Evolutionary conservation across 1,140 invertebrate genomes (phyloP).

Genomic region (Neuroterus valhalla): DNA sequence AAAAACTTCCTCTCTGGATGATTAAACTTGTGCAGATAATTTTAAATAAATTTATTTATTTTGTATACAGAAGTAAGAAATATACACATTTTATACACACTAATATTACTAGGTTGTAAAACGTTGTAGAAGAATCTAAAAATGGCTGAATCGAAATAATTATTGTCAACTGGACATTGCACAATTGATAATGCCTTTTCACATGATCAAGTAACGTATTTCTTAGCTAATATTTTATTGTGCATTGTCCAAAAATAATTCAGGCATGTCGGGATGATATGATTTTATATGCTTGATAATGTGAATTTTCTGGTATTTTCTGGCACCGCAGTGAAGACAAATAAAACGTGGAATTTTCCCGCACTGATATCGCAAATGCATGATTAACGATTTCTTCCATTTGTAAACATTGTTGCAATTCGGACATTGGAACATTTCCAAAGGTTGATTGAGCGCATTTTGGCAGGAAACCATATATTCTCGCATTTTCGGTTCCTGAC

Average conservation of each 20-base stretch:
- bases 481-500: not conserved
- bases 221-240: conserved; percentile 2
- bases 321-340: conserved; percentile 69
- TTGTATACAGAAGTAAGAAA: not conserved
- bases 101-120: not conserved
- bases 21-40: not conserved
- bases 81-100: not conserved
- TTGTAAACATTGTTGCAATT: conserved; percentile 76
- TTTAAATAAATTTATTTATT: conserved; percentile 18
- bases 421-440: conserved; percentile 69
- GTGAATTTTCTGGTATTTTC: conserved; percentile 55
- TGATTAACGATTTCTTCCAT: conserved; percentile 76
- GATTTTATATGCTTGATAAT: conserved; percentile 52
- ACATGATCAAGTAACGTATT: not conserved
- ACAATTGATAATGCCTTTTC: not conserved
- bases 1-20: not conserved
- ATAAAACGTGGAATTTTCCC: conserved; percentile 75
- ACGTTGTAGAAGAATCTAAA: not conserved
- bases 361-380: conserved; percentile 75
- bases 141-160: not conserved
- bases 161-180: not conserved
- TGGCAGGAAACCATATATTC: conserved; percentile 4
- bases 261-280: conserved; percentile 46
- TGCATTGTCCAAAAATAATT: conserved; percentile 47
- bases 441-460: not conserved